Percentiles rank a stretch among this genome's conserved stretches.
Evolutionary conservation across 1,140 invertebrate species (phyloP).

Genomic region (Habropoda laboriosa): DNA sequence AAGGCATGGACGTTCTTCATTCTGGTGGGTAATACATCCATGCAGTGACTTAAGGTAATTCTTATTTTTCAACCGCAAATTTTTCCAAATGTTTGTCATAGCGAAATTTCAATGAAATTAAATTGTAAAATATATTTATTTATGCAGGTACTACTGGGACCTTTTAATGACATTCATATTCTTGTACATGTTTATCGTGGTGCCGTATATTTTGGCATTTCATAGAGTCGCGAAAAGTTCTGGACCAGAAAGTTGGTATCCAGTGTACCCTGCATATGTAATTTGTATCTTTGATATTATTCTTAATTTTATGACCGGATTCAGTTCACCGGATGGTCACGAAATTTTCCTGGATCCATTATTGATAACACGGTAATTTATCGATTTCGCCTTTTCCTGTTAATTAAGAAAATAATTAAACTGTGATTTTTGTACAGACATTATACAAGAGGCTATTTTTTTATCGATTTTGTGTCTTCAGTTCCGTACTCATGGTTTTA

Average conservation of each 20-base stretch:
- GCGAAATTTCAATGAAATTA: neutral
- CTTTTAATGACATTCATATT: constrained; percentile 67
- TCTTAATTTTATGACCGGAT: constrained; percentile 73
- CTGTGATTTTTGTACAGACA: constrained; percentile 56
- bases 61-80: neutral
- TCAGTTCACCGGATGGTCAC: constrained; percentile 55
- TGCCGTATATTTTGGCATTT: constrained; percentile 68
- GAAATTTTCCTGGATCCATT: constrained; percentile 67
- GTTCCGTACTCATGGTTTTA: constrained; percentile 71
- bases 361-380: constrained; percentile 62
- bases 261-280: constrained; percentile 54
- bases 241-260: constrained; percentile 30
- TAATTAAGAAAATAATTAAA: neutral
- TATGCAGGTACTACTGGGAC: constrained; percentile 71
- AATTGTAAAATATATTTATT: constrained; percentile 11
- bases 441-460: constrained; percentile 67
- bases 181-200: constrained; percentile 67
- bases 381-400: neutral
- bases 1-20: constrained; percentile 62
- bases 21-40: constrained; percentile 76
- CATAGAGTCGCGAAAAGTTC: constrained; percentile 58
- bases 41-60: constrained; percentile 69
- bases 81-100: neutral
- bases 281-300: constrained; percentile 69
- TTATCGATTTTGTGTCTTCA: constrained; percentile 70